Evolutionary conservation across 2,113 vertebrate species (phyloP), one percentile per base, ranked within the genome.

Genomic region (Cervus canadensis): DNA sequence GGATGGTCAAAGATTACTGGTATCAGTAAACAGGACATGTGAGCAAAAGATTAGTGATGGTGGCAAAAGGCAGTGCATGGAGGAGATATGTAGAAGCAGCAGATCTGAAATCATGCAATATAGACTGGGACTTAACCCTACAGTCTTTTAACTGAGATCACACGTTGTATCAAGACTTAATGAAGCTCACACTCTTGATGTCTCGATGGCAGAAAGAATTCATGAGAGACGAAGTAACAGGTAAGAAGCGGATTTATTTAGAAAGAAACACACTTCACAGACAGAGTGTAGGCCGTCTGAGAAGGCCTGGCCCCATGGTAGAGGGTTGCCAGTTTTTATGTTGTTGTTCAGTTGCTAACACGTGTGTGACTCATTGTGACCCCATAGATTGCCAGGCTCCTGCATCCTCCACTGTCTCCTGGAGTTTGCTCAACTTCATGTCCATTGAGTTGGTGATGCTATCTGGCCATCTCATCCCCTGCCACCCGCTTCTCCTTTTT

Each of bases 31-130:
- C 33, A 59, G 50, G 36, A 82, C 83, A 30, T 50, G 48, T 50
- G 48, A 50, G 48, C 45, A 28, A 62, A 95, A 94, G 62, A 67
- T 74, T 59, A 87, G 54, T 57, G 82, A 91, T n/a, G 15, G 2
- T 57, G 48, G 59, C 4, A 76, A 92, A 43, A 78, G 89, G n/a
- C n/a, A 85, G 23, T 36, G 21, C 56, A 60, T 6, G n/a, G 23
- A 87, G 28, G 14, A 62, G 25, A n/a, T 1, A 83, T 54, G 64
- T 4, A 76, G 57, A 62, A 33, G 12, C 19, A 30, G 30, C n/a
- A 6, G 14, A 3, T 21, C 71, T 43, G 36, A 3, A 14, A 43
- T 43, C 40, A 76, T 0, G 23, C 71, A 26, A 5, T 13, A 4
- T 0, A 25, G 23, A 4, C 36, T 26, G 71, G 21, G 40, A 4